Evolutionary conservation across 2,113 vertebrate genomes (phyloP), one percentile per base, ranked within the genome.

Genomic region (Forbesichthys agassizii): DNA sequence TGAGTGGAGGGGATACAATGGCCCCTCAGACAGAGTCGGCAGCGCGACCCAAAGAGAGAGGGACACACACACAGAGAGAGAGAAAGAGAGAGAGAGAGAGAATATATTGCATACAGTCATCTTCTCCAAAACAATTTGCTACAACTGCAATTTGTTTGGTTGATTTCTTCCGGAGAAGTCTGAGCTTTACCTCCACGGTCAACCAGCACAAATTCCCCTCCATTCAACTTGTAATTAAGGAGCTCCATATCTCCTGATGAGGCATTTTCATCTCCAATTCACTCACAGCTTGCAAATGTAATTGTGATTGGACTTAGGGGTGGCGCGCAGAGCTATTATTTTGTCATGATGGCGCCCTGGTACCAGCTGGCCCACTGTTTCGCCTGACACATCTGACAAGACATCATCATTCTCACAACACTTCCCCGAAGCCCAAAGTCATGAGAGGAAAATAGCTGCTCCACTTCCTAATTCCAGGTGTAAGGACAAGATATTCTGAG

Each of bases 381-480:
- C 68, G 80, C 67, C 74, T 73, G 85, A 87, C 84, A 86, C 86
- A 88, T 88, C 88, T 88, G 85, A 90, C 88, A 86, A 91, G 88
- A 88, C 80, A 89, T 91, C 85, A 88, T 84, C 85, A 83, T 87
- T 89, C 86, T 82, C 87, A 64, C 81, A 83, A 84, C 86, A 88
- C 87, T 87, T 89, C 88, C 86, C 88, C 84, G 80, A 88, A 87
- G 84, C 87, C 84, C 84, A 84, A 82, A 89, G 87, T 88, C 88
- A 87, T 88, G 88, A 86, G 83, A 87, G 85, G 85, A 58, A 85
- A 90, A 88, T 88, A 69, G 83, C 84, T 77, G 78, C 81, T 70
- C 63, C 71, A 74, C 77, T 82, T 84, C 94, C 93, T 94, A 92
- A 93, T 96, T 96, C 95, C 95, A 98, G 95, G 96, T 97, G 95